These are phyloP conservation scores for Mus minutoides DNA, from an alignment of 2,797 vertebrate species.

Conservation along the genomic window DNA sequence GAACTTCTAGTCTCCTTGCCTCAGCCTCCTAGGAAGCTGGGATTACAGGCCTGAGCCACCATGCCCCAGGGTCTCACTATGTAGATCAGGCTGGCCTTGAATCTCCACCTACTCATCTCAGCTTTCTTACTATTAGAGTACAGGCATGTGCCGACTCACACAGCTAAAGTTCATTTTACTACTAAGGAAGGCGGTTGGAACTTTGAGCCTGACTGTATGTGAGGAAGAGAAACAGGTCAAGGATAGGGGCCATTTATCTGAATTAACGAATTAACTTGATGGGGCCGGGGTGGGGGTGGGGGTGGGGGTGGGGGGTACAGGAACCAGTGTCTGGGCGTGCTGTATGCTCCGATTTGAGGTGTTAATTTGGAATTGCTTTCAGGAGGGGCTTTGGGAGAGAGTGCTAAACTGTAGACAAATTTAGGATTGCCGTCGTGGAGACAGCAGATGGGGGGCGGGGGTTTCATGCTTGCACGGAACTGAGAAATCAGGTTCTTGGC, in stretches of 20 bases:
- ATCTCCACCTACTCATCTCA: neutral
- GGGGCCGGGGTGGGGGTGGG: no score
- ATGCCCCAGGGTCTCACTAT: neutral
- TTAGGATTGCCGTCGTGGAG: neutral
- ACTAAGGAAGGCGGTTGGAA: neutral
- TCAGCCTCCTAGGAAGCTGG: neutral
- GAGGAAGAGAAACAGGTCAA: neutral
- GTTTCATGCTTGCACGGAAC: neutral
- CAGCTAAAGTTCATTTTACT: neutral
- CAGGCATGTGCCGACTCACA: neutral
- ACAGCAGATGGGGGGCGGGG: neutral
- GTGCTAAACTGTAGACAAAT: neutral
- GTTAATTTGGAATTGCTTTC: neutral
- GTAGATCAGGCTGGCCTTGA: neutral
- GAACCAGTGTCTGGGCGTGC: neutral
- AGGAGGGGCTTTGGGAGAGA: neutral
- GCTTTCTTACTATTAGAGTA: neutral
- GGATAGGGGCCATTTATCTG: neutral
- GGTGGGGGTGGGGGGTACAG: neutral
- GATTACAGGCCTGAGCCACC: neutral
- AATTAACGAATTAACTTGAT: no score
- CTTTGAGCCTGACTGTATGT: neutral
- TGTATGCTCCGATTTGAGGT: neutral
- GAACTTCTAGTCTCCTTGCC: neutral
- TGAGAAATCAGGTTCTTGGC: slow-evolving; percentile 2